These are phyloP conservation scores for Amphimallon solstitiale DNA, from an alignment of 2,888 invertebrate genomes.

Conservation along the genomic window DNA sequence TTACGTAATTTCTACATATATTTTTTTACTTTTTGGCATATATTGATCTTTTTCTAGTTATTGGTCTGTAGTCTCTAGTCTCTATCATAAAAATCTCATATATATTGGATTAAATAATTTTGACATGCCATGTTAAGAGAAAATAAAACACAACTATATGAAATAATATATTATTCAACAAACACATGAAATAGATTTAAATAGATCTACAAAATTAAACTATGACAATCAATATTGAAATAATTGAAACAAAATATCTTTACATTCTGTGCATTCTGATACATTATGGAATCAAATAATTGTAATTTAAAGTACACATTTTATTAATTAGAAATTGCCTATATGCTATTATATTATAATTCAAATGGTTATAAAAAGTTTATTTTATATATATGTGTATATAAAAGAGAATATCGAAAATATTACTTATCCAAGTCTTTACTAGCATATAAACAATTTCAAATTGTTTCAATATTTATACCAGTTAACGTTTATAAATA, in stretches of 20 bases:
- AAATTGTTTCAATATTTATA: neutral
- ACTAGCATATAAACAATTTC: constrained; percentile 25
- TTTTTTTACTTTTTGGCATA: too few relatives aligned
- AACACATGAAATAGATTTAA: constrained; percentile 39
- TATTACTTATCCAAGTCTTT: neutral
- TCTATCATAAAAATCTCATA: too few relatives aligned
- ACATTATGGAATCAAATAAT: constrained; percentile 21
- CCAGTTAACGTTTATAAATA: constrained; percentile 8
- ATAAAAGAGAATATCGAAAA: too few relatives aligned
- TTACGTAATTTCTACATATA: too few relatives aligned
- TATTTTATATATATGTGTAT: too few relatives aligned
- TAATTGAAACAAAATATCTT: constrained; percentile 20
- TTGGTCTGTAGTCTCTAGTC: too few relatives aligned
- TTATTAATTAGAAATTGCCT: constrained; percentile 9
- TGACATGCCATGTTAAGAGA: neutral
- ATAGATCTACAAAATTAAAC: constrained; percentile 38
- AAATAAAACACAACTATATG: constrained; percentile 7
- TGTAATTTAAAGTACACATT: constrained; percentile 4
- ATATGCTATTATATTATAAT: neutral
- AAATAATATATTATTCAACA: constrained; percentile 39
- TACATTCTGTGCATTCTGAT: constrained; percentile 26
- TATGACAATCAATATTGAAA: constrained; percentile 29
- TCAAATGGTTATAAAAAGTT: too few relatives aligned
- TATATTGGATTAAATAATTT: too few relatives aligned
- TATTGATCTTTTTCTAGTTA: too few relatives aligned